Evolutionary conservation across 2,113 vertebrate species (phyloP), one percentile per base, ranked within the genome.

Genomic region (Burhinus bistriatus): DNA sequence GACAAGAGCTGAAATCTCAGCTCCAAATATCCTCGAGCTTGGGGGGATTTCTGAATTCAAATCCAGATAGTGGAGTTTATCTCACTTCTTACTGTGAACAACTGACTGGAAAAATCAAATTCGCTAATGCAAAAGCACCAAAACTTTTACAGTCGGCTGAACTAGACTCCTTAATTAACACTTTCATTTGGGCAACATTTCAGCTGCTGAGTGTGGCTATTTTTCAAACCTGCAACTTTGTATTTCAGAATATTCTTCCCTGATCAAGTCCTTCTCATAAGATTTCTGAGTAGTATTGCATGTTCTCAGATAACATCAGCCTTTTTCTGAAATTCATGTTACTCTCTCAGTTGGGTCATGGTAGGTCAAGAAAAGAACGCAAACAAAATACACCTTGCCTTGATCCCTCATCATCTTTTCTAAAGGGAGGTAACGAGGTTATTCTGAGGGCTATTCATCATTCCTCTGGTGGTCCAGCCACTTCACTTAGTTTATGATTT

Each of bases 361-460:
- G 49, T 20, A 76, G 92, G 90, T 77, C 91, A 83, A 79, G 82
- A 83, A 91, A 79, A 93, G 64, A 96, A 95, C 0, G 0, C 79
- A 88, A 97, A 93, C 83, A 85, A 79, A 93, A 88, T 57, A 45
- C 0, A 0, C 58, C 54, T 80, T 93, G 62, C 52, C 83, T 80
- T 95, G 85, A 88, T 93, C 66, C 83, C 36, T 93, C 93, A 69
- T 86, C 79, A 65, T 93, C 79, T 55, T 88, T 85, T 93, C 81
- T 76, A 51, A 83, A 90, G 71, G 79, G 79, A 86, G 78, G 79
- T 77, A 96, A 83, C 0, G 0, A 93, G 64, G 58, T 93, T 94
- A 42, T 94, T 90, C 62, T 55, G 64, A 83, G 32, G n/a, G 14
- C 40, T 83, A 92, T 80, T 81, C 58, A 71, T 88, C 75, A 86